Percentiles rank a stretch among this genome's conserved stretches.
Conservation (phyloP, 2,888 invertebrate species). For the Corythucha ciliata region DNA sequence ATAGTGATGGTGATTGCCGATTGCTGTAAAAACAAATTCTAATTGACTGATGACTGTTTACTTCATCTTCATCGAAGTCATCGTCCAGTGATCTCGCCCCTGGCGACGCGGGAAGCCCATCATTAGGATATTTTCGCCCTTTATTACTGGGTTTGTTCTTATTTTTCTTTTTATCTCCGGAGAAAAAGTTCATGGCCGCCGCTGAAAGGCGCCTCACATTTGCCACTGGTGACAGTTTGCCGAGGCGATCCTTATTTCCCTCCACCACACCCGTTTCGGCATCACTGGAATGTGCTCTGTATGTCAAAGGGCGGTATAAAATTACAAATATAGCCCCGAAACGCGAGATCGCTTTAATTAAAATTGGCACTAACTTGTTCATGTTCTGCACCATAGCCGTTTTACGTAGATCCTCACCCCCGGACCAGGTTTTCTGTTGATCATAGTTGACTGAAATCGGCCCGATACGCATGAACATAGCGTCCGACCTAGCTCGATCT, state of each 20-base stretch:
- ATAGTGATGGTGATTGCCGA: too few relatives aligned
- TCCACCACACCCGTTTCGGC: slow-evolving; percentile 21
- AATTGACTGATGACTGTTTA: too few relatives aligned
- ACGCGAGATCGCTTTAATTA: neutral
- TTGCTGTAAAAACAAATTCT: too few relatives aligned
- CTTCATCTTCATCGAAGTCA: too few relatives aligned
- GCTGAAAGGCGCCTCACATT: slow-evolving; percentile 35
- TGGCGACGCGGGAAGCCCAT: too few relatives aligned
- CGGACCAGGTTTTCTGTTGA: slow-evolving; percentile 55
- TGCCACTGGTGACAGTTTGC: slow-evolving; percentile 17
- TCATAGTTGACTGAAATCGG: slow-evolving; percentile 39
- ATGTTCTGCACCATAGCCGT: slow-evolving; percentile 25
- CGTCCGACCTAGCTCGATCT: slow-evolving; percentile 35
- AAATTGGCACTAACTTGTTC: slow-evolving; percentile 3
- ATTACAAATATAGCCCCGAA: neutral
- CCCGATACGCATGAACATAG: slow-evolving; percentile 39
- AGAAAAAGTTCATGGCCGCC: slow-evolving; percentile 36
- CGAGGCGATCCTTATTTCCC: neutral
- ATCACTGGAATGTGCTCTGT: too few relatives aligned
- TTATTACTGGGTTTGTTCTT: slow-evolving; percentile 13
- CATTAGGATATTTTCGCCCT: too few relatives aligned
- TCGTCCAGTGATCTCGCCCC: too few relatives aligned
- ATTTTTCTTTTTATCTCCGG: slow-evolving; percentile 21
- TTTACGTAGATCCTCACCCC: slow-evolving; percentile 44
- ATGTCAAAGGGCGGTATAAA: neutral